phyloP scores from a whole-genome alignment of 2,113 vertebrate species.

The Synchiropus splendidus region DNA sequence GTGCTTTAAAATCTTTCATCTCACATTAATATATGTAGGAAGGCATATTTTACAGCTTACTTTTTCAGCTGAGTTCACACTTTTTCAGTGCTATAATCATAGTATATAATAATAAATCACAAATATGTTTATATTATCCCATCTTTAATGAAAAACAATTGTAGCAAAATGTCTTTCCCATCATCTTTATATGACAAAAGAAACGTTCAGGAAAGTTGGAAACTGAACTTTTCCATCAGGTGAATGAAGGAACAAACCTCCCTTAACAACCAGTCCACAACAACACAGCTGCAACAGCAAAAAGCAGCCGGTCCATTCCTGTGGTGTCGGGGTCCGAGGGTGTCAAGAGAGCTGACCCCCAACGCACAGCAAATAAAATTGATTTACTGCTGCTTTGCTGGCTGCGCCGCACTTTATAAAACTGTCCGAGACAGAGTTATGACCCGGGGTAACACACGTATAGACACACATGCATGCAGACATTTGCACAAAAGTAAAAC shows the following conservation, averaged over 20 bases:
- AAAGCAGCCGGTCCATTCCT: slow-evolving; percentile 49
- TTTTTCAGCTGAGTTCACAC: too few species aligned
- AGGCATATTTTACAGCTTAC: too few species aligned
- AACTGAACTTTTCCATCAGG: slow-evolving; percentile 33
- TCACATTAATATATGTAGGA: too few species aligned
- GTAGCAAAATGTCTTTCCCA: too few species aligned
- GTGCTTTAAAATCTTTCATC: too few species aligned
- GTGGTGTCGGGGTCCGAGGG: slow-evolving; percentile 47
- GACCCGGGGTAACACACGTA: slow-evolving; percentile 42
- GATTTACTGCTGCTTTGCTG: slow-evolving; percentile 57
- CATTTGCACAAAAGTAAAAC: not conserved
- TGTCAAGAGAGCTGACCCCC: slow-evolving; percentile 60
- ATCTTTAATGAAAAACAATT: too few species aligned
- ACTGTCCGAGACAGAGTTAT: slow-evolving; percentile 61
- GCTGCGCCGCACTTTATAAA: slow-evolving; percentile 62
- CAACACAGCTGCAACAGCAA: slow-evolving; percentile 64
- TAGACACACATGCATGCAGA: slow-evolving; percentile 22
- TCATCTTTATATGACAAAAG: too few species aligned
- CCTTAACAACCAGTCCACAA: slow-evolving; percentile 38
- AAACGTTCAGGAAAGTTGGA: slow-evolving; percentile 1
- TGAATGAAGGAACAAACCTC: slow-evolving; percentile 40
- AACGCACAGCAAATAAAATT: slow-evolving; percentile 64
- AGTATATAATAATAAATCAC: too few species aligned
- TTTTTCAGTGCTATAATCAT: too few species aligned
- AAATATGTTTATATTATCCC: too few species aligned